Conservation (phyloP, 1,140 invertebrate species). For the fruit fly (Drosophila melanogaster) region Release_6_plus_ISO1_MT NT_033777.3:6377001-6377500, state of each 20-base stretch:
- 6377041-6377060: not conserved
- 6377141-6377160: not conserved
- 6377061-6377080: not conserved
- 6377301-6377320: no score
- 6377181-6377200: not conserved
- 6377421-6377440: no score
- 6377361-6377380: no score
- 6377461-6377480: not conserved
- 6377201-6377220: not conserved
- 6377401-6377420: no score
- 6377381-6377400: no score
- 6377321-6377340: no score
- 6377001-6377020: conserved; percentile 5
- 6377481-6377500: not conserved
- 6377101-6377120: not conserved
- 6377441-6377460: not conserved
- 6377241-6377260: not conserved
- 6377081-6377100: conserved; percentile 41
- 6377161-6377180: not conserved
- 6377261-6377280: not conserved
- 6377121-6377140: no score
- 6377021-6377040: conserved; percentile 1
- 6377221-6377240: not conserved
- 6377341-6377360: no score
- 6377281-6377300: no score